Base-by-base conservation (phyloP, 2,888 invertebrate genomes). In the Epicampocera succincta region DNA sequence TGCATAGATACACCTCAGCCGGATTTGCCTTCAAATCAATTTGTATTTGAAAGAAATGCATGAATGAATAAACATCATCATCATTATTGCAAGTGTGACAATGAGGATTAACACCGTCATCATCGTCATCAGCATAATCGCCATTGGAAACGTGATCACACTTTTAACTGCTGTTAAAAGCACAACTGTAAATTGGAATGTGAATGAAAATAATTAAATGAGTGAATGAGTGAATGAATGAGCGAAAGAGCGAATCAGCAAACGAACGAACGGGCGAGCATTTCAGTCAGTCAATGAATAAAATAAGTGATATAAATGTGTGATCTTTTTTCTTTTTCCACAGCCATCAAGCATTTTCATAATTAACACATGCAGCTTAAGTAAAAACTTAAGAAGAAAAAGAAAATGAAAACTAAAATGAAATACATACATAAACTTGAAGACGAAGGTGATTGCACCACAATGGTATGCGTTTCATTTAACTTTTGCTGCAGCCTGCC, bases 391-490 rank as follows among this genome's bases (percentile, higher is more conserved):
- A 21, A 33, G 4, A 69, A 25, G 15, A 0, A 52, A 40, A 42
- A 61, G 5, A 1, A 44, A 46, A 44, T 15, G 13, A 48, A 11
- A 9, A 44, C 11, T 4, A 40, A 58, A 13, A 40, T 38, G 2
- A 40, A 54, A 54, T n/a, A n/a, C n/a, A n/a, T n/a, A n/a, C n/a
- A 29, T 54, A 46, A 68, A 60, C 50, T 52, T 56, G 46, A 19
- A 44, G n/a, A 56, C 42, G 40, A 76, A 77, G 76, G 76, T 81
- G 68, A 81, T 73, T 77, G 81, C 72, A 72, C 76, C 63, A 42
- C 72, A 81, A 61, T 81, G 68, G 68, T 52, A 81, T 81, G 81
- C 63, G 17, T 73, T 77, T 77, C 52, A 54, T 65, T 65, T 80
- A 48, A 40, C n/a, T 68, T 38, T 38, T 25, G 33, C 60, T 66